Base-by-base conservation (phyloP, 2,888 invertebrate genomes). In the Agriopis marginaria region DNA sequence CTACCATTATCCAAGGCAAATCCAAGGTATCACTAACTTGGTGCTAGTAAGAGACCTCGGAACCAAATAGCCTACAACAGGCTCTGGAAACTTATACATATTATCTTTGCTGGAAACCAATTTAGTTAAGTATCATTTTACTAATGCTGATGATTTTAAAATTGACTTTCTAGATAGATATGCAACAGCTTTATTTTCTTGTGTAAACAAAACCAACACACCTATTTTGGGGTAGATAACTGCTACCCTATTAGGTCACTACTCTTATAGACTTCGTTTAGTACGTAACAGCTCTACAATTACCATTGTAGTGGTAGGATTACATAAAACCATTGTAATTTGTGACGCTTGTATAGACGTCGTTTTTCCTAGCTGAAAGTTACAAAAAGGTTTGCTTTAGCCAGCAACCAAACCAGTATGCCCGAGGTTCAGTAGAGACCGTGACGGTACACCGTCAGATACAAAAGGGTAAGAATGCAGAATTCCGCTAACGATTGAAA, bases 371-470 rank as follows among this genome's bases (percentile, higher is more conserved):
- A 66, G 51, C 14, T 51, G 49, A 40, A 54, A 63, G 73, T 82
- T 79, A 84, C 80, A 83, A 83, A 83, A 82, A 78, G 78, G 78
- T 63, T 54, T 55, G 72, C 69, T 70, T 7, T 42, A 60, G 54
- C 62, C 50, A 39, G 14, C 10, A 50, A 63, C 10, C 54, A 9
- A 70, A 71, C 63, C 64, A 66, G 44, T 61, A 71, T 71, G 73
- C 3, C 62, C n/a, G 42, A 65, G 59, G 14, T 56, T 58, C 60
- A 62, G 54, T 45, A 39, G 51, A 45, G 40, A 42, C 6, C 11
- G n/a, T 49, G 42, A 47, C 63, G 58, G 62, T 63, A 42, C 67
- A 71, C 49, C 50, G 32, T 54, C 61, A 63, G 12, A 11, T 14
- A 17, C 50, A 32, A 51, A n/a, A 63, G 59, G 42, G 59, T 58